These are phyloP conservation scores for Bugula neritina DNA, from an alignment of 2,888 invertebrate genomes.

Conservation along the genomic window DNA sequence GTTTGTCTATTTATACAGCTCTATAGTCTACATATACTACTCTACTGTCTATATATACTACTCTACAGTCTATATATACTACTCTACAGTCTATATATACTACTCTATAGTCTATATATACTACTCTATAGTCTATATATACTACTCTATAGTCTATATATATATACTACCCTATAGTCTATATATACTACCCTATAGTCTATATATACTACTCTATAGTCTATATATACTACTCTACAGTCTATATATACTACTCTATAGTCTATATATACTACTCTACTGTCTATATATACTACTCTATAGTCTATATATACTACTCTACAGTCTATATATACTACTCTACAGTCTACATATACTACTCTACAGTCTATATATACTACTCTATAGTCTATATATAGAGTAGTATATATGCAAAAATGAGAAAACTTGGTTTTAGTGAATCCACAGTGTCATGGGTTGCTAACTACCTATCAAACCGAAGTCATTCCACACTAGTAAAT, in stretches of 20 bases:
- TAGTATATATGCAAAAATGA: no score
- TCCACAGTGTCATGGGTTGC: no score
- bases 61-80: neutral
- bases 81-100: neutral
- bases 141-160: neutral
- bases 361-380: neutral
- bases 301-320: neutral
- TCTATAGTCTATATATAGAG: neutral
- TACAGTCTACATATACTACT: neutral
- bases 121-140: neutral
- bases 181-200: neutral
- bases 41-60: neutral
- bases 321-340: neutral
- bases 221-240: neutral
- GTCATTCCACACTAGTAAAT: no score
- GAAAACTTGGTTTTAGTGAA: no score
- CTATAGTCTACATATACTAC: neutral
- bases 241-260: neutral
- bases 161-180: neutral
- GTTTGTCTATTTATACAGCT: no score
- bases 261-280: neutral
- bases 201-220: neutral
- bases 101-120: neutral
- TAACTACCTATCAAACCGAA: no score
- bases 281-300: neutral